Evolutionary conservation across 2,888 invertebrate genomes (phyloP).

Genomic region (Drosophila trichaetosa): DNA sequence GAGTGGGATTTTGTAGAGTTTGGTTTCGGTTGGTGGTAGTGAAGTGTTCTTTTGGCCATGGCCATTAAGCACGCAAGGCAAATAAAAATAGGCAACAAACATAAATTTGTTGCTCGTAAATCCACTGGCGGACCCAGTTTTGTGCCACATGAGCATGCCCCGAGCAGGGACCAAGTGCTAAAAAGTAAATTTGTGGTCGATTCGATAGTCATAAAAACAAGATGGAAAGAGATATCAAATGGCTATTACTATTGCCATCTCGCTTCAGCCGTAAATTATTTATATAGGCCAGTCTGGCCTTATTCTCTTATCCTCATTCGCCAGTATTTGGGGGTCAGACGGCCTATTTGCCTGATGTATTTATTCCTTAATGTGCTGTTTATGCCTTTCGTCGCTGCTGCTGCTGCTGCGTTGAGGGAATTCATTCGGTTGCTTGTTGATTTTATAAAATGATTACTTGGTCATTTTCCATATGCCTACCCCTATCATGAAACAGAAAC

Average conservation of each 20-base stretch:
- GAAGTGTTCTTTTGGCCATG: conserved; percentile 41
- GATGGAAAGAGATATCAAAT: conserved; percentile 50
- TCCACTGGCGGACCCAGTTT: conserved; percentile 63
- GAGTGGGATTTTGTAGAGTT: background rate
- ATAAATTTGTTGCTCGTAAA: conserved; percentile 80
- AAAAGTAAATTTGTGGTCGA: conserved; percentile 82
- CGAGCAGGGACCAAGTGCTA: conserved; percentile 77
- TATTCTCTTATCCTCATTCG: conserved; percentile 9
- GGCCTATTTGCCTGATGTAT: conserved; percentile 49
- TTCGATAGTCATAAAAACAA: conserved; percentile 77
- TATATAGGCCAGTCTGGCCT: conserved; percentile 54
- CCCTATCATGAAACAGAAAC: conserved; percentile 20
- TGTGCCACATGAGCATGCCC: conserved; percentile 62
- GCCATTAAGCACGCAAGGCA: conserved; percentile 79
- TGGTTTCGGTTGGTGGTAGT: background rate
- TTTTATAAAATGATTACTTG: conserved; percentile 72
- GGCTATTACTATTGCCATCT: conserved; percentile 28
- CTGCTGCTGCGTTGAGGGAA: conserved; percentile 51
- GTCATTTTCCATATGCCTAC: conserved; percentile 62
- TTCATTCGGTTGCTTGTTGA: conserved; percentile 52
- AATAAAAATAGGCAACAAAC: conserved; percentile 80
- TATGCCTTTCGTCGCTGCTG: conserved; percentile 56
- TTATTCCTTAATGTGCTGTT: conserved; percentile 74
- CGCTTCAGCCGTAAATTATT: conserved; percentile 63
- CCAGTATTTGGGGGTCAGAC: conserved; percentile 12